phyloP scores from a whole-genome alignment of 2,797 vertebrate species.

The Darevskia mixta region DNA sequence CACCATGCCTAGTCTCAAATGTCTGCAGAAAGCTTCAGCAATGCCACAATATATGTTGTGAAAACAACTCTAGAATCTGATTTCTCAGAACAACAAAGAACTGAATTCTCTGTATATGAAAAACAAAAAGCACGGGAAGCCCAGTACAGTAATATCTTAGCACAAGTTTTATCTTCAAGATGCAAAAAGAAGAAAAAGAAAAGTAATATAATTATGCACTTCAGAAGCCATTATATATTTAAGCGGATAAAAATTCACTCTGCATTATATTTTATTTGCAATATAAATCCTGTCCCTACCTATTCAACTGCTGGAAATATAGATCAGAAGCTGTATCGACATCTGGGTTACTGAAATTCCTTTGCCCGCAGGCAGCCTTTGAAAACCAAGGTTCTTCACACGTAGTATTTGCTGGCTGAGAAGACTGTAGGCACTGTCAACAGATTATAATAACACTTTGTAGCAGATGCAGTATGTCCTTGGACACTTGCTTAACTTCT shows the following conservation, averaged over 20 bases:
- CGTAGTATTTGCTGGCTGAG: slow-evolving; percentile 70
- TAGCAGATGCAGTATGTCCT: neutral
- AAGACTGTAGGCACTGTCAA: slow-evolving; percentile 75
- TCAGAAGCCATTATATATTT: slow-evolving; percentile 9
- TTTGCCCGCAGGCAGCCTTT: slow-evolving; percentile 46
- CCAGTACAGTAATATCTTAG: neutral
- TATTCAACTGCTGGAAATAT: slow-evolving; percentile 54
- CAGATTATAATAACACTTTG: neutral
- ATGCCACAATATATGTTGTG: neutral
- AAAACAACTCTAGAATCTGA: neutral
- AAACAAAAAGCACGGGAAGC: neutral
- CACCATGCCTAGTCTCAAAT: neutral
- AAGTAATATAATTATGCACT: neutral
- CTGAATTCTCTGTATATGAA: neutral
- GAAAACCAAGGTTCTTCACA: slow-evolving; percentile 70
- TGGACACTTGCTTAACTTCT: neutral
- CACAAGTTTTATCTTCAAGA: slow-evolving; percentile 25
- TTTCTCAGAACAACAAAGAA: neutral
- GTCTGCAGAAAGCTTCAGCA: neutral
- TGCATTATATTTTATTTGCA: neutral
- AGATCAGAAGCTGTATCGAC: slow-evolving; percentile 45
- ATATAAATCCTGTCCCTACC: slow-evolving; percentile 67
- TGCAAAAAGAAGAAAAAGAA: neutral
- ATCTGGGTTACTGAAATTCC: slow-evolving; percentile 54
- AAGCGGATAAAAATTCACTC: neutral